A percentile compares a stretch with the other conserved stretches of the same genome.
Conservation (phyloP, 2,113 vertebrate genomes). For the Neolamprologus longior region DNA sequence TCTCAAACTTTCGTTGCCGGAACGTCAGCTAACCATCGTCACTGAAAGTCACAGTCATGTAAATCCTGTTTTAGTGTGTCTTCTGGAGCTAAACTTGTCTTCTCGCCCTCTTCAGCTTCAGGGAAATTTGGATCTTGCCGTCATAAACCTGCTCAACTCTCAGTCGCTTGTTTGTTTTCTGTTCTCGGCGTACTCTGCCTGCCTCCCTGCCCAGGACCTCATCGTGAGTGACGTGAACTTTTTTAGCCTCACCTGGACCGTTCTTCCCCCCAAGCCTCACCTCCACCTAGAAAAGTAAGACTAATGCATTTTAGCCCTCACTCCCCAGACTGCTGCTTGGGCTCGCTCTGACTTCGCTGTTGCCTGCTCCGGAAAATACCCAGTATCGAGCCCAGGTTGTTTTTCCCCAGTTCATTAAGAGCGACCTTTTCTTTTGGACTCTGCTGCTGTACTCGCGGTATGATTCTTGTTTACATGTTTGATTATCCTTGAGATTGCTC, state of each 20-base stretch:
- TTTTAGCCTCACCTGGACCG: neutral
- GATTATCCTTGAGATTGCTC: neutral
- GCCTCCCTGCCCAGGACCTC: neutral
- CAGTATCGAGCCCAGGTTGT: neutral
- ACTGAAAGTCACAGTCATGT: neutral
- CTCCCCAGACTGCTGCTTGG: neutral
- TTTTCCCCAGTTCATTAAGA: neutral
- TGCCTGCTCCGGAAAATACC: neutral
- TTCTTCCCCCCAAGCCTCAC: neutral
- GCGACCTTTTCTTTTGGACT: neutral
- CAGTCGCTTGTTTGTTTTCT: neutral
- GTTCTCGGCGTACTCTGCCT: neutral
- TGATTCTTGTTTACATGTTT: neutral
- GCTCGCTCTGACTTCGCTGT: accelerated
- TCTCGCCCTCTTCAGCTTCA: neutral
- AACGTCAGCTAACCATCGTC: accelerated
- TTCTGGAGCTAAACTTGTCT: neutral
- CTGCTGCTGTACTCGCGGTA: neutral
- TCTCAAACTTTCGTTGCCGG: accelerated
- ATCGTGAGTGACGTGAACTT: neutral
- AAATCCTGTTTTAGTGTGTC: neutral
- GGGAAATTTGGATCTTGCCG: neutral
- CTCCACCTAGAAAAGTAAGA: neutral
- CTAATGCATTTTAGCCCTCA: neutral
- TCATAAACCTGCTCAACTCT: neutral